Evolutionary conservation across 2,888 invertebrate genomes (phyloP).

Genomic region (Ophonus ardosiacus): DNA sequence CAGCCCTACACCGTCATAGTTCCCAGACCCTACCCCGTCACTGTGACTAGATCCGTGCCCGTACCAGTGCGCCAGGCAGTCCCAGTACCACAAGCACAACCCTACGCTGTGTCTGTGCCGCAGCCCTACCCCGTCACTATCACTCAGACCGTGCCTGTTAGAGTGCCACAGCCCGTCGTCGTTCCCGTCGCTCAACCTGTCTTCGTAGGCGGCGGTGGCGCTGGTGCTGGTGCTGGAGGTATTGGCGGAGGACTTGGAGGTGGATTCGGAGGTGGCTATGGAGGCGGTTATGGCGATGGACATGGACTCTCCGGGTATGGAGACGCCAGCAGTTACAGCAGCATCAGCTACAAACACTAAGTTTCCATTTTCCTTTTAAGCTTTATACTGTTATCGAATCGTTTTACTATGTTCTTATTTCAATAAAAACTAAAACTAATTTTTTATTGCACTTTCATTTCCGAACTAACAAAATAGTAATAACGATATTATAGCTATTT

Average conservation of each 20-base stretch:
- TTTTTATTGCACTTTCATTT: no score
- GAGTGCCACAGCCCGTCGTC: conserved; percentile 54
- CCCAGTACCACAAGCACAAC: conserved; percentile 76
- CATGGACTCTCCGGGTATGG: neutral
- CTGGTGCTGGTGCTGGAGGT: neutral
- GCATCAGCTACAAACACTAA: no score
- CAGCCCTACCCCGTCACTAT: conserved; percentile 70
- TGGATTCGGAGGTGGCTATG: no score
- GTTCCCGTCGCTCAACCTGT: conserved; percentile 50
- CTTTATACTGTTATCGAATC: no score
- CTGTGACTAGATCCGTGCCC: conserved; percentile 48
- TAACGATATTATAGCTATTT: no score
- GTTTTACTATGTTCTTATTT: no score
- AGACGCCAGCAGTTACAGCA: no score
- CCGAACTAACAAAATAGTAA: no score
- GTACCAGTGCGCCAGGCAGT: conserved; percentile 71
- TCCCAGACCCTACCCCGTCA: conserved; percentile 47
- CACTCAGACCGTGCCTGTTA: no score
- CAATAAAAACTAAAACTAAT: no score
- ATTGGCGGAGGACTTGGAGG: no score
- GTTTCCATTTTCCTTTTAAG: no score
- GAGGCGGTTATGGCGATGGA: neutral
- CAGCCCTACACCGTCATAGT: conserved; percentile 52
- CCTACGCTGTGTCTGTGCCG: conserved; percentile 72
- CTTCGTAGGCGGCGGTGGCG: conserved; percentile 40